Evolutionary conservation across 2,888 invertebrate species (phyloP).

Genomic region (Molanna angustata): DNA sequence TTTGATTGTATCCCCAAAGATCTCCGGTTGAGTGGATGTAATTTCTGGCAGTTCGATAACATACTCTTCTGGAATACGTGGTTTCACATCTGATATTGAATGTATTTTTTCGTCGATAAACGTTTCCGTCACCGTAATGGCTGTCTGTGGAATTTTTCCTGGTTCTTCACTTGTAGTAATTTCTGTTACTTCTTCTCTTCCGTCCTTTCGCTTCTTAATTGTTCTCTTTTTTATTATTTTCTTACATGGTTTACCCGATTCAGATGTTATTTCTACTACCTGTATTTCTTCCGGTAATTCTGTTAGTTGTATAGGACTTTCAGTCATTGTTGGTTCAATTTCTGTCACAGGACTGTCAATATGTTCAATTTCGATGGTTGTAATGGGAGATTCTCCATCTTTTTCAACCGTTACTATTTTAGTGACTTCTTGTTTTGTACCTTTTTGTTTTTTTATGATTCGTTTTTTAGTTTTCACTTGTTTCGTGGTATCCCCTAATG

Average conservation of each 20-base stretch:
- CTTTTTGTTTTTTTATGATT: constrained; percentile 40
- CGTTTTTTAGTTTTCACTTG: constrained; percentile 39
- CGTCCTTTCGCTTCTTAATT: constrained; percentile 40
- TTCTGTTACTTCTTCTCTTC: constrained; percentile 47
- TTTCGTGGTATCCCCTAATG: background rate
- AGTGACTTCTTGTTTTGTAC: constrained; percentile 36
- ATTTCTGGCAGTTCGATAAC: constrained; percentile 25
- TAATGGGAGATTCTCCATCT: constrained; percentile 42
- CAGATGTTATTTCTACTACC: constrained; percentile 35
- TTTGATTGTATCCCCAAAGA: background rate
- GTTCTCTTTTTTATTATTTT: constrained; percentile 24
- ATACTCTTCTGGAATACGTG: constrained; percentile 22
- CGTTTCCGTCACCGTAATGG: constrained; percentile 34
- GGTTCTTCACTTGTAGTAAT: constrained; percentile 46
- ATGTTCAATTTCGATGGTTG: constrained; percentile 35
- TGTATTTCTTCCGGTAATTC: constrained; percentile 35
- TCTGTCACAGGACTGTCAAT: constrained; percentile 34
- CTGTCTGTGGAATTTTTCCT: constrained; percentile 41
- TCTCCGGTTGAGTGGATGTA: background rate
- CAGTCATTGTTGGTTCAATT: constrained; percentile 33
- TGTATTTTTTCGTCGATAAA: constrained; percentile 32
- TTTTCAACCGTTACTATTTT: constrained; percentile 45
- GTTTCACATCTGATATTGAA: background rate
- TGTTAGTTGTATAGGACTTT: constrained; percentile 32
- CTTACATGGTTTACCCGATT: constrained; percentile 34